Evolutionary conservation across 2,888 invertebrate genomes (phyloP).

Genomic region (Perizoma affinitatum): DNA sequence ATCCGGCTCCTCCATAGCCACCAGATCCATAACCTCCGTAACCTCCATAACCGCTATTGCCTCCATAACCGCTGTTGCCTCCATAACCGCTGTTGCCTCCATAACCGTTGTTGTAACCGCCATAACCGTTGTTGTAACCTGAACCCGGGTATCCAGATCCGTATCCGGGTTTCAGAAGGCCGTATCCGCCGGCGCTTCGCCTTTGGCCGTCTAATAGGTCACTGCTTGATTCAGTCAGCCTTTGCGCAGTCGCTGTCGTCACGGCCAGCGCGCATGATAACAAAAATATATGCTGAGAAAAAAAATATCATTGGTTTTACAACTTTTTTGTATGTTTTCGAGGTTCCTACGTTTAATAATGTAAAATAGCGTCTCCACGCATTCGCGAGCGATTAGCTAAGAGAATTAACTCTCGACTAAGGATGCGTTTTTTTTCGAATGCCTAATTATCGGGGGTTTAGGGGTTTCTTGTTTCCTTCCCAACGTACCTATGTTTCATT

Average conservation of each 20-base stretch:
- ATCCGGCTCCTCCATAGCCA: conserved; percentile 43
- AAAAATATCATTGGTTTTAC: conserved; percentile 26
- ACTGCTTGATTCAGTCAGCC: conserved; percentile 54
- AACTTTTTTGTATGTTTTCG: conserved; percentile 3
- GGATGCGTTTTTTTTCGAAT: too few species aligned
- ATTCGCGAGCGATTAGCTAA: too few species aligned
- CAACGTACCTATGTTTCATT: too few species aligned
- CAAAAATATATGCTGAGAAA: conserved; percentile 63
- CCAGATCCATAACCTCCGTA: conserved; percentile 34
- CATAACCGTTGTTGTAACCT: conserved; percentile 45
- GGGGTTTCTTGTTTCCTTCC: too few species aligned
- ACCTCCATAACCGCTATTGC: conserved; percentile 28
- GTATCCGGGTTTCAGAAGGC: conserved; percentile 60
- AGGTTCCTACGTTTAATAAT: not conserved
- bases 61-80: conserved; percentile 36
- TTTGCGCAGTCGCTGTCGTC: conserved; percentile 53
- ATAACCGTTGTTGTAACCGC: conserved; percentile 41
- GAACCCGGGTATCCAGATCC: conserved; percentile 24
- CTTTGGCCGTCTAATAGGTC: conserved; percentile 53
- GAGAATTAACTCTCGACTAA: too few species aligned
- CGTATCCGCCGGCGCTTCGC: conserved; percentile 65
- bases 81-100: conserved; percentile 44
- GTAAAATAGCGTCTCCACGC: too few species aligned
- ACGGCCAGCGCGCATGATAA: conserved; percentile 61
- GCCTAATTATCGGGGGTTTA: too few species aligned